Conservation (phyloP, 2,797 vertebrate genomes). For the Chromobotia macracanthus region DNA sequence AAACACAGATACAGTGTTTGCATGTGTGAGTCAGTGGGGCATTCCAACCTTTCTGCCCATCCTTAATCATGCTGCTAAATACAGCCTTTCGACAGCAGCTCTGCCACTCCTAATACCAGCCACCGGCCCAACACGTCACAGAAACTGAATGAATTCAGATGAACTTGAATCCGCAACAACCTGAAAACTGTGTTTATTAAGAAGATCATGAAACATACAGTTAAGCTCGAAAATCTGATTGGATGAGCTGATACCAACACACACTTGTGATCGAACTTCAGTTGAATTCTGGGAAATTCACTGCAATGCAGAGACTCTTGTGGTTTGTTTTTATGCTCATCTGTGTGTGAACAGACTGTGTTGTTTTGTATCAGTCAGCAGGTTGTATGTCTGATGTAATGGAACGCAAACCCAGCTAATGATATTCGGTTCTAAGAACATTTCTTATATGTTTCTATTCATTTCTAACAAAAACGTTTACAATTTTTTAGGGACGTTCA, state of each 20-base stretch:
- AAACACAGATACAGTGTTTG: constrained; percentile 62
- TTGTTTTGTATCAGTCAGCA: not conserved
- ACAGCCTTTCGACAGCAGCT: constrained; percentile 9
- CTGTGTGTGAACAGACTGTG: no score
- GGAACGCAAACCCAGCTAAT: not conserved
- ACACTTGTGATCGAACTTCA: no score
- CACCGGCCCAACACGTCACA: not conserved
- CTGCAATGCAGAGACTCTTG: no score
- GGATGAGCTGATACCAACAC: no score
- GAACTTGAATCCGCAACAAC: not conserved
- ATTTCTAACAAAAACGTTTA: no score
- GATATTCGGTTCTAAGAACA: no score
- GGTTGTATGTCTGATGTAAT: not conserved
- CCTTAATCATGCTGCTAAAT: constrained; percentile 41
- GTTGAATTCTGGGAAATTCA: no score
- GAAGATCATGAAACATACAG: not conserved
- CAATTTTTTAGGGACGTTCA: no score
- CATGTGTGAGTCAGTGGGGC: constrained; percentile 47
- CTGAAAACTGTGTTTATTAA: not conserved
- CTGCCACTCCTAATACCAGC: constrained; percentile 6
- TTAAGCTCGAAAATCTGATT: not conserved
- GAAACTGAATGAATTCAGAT: not conserved
- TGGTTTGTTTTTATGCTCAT: no score
- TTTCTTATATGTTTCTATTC: no score
- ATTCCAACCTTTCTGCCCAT: constrained; percentile 55